A percentile compares a stretch with the other conserved stretches of the same genome.
phyloP scores from a whole-genome alignment of 2,888 invertebrate species.

The Scaeva pyrastri region DNA sequence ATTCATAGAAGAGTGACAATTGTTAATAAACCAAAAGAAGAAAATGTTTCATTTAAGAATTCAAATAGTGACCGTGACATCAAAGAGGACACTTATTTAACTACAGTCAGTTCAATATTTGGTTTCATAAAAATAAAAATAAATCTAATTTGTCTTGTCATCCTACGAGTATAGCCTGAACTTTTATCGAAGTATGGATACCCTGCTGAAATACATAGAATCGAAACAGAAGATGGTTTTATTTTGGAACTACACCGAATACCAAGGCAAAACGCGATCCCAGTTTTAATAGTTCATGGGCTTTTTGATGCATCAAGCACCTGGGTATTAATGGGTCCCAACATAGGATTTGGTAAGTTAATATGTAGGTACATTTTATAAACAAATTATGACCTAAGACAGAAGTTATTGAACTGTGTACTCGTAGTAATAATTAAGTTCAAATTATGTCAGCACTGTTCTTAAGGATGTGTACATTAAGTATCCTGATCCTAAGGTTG shows the following conservation, averaged over 20 bases:
- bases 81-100: not conserved
- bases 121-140: not conserved
- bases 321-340: slow-evolving; percentile 90
- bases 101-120: not conserved
- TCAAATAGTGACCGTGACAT: not conserved
- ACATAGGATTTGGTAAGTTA: slow-evolving; percentile 87
- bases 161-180: slow-evolving; percentile 85
- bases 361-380: not conserved
- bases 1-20: not conserved
- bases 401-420: no score
- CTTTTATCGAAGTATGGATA: slow-evolving; percentile 87
- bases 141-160: not conserved
- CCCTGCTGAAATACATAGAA: slow-evolving; percentile 86
- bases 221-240: slow-evolving; percentile 91
- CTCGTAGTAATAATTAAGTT: no score
- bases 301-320: slow-evolving; percentile 89
- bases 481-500: no score
- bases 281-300: slow-evolving; percentile 88
- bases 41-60: not conserved
- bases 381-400: not conserved
- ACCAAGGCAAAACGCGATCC: slow-evolving; percentile 84
- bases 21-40: not conserved
- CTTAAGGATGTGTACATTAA: no score
- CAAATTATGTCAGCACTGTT: no score
- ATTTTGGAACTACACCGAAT: slow-evolving; percentile 91